phyloP scores from a whole-genome alignment of 30 jellyfish, hydroid and myxozoan species.

The Pelagia noctiluca region DNA sequence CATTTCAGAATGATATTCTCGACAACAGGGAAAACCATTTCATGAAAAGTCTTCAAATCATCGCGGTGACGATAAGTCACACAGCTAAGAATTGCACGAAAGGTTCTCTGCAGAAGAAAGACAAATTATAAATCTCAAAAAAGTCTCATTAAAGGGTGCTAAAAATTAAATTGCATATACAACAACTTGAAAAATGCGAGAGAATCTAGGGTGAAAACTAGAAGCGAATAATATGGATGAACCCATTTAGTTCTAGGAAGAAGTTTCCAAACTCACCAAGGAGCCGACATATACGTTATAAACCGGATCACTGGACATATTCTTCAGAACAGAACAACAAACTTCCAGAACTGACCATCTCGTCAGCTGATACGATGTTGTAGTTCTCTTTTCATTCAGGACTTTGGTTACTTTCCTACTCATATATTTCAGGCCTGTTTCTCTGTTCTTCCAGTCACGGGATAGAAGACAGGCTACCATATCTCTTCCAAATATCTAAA shows the following conservation, averaged over 20 bases:
- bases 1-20: slow-evolving; percentile 87
- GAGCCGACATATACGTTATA: slow-evolving; percentile 95
- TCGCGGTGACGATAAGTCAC: slow-evolving; percentile 50
- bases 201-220: too few species aligned
- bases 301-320: slow-evolving; percentile 93
- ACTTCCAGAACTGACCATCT: slow-evolving; percentile 81
- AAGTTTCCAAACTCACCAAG: slow-evolving; percentile 67
- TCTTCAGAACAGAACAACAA: slow-evolving; percentile 79
- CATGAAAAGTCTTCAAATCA: slow-evolving; percentile 69
- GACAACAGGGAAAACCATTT: slow-evolving; percentile 79
- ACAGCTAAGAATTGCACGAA: slow-evolving; percentile 84
- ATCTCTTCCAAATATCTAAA: slow-evolving; percentile 88
- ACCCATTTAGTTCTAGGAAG: too few species aligned
- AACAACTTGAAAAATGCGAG: background rate
- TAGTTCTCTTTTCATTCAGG: slow-evolving; percentile 77
- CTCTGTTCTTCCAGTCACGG: slow-evolving; percentile 95
- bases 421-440: slow-evolving; percentile 92
- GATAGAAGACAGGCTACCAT: slow-evolving; percentile 96
- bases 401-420: slow-evolving; percentile 93
- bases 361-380: slow-evolving; percentile 73
- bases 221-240: too few species aligned
- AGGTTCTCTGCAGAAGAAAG: slow-evolving; percentile 72
- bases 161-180: too few species aligned
- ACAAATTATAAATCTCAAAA: background rate
- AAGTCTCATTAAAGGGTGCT: too few species aligned